These are phyloP conservation scores for Lycocorax pyrrhopterus DNA, from an alignment of 2,113 vertebrate genomes.

Conservation along the genomic window DNA sequence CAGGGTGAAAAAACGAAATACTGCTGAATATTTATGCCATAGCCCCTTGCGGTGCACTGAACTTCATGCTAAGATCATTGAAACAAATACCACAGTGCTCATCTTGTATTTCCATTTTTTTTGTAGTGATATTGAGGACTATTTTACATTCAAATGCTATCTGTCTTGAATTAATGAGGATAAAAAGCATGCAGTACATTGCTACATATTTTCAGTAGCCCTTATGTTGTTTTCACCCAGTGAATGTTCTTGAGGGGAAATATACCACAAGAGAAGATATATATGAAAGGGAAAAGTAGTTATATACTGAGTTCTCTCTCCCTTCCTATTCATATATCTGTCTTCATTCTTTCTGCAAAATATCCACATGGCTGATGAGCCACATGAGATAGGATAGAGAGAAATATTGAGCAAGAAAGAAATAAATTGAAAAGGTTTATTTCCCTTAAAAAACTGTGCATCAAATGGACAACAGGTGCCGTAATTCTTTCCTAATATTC, in stretches of 20 bases:
- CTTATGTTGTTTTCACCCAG: slow-evolving; percentile 27
- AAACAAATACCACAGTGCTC: background rate
- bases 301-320: background rate
- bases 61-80: background rate
- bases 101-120: background rate
- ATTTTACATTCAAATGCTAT: slow-evolving; percentile 10
- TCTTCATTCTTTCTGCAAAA: background rate
- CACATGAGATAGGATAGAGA: background rate
- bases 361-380: background rate
- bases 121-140: background rate
- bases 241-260: slow-evolving; percentile 20
- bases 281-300: background rate
- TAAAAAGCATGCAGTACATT: background rate
- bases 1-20: background rate
- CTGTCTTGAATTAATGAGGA: slow-evolving; percentile 30
- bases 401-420: background rate
- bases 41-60: background rate
- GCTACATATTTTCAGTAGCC: slow-evolving; percentile 29
- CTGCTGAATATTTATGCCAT: background rate
- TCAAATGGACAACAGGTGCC: background rate
- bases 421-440: background rate
- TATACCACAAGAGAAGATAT: background rate
- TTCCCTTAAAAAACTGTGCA: background rate
- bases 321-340: background rate
- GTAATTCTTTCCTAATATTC: background rate